Conservation (phyloP, 1,140 invertebrate genomes). For the Chironomus striatipennis region DNA sequence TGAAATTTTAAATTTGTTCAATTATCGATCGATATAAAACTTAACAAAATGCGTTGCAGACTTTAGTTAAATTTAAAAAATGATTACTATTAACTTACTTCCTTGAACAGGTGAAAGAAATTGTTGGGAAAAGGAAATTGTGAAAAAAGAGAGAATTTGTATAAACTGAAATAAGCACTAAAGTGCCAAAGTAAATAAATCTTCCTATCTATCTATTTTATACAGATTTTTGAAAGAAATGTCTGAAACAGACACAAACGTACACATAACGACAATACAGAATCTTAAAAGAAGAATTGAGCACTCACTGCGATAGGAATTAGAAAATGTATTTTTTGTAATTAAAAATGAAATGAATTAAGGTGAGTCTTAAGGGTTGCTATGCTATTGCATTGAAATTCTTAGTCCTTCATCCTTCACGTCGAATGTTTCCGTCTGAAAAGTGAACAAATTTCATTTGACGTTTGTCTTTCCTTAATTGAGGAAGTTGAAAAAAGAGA, state of each 20-base stretch:
- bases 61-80: too few relatives aligned
- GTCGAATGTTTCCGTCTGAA: neutral
- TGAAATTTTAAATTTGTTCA: too few relatives aligned
- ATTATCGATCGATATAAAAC: too few relatives aligned
- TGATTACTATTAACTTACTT: too few relatives aligned
- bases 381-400: too few relatives aligned
- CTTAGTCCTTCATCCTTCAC: too few relatives aligned
- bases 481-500: neutral
- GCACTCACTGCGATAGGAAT: neutral
- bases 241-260: neutral
- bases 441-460: neutral
- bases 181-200: conserved; percentile 23
- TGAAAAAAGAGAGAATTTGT: too few relatives aligned
- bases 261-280: neutral
- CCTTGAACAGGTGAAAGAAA: too few relatives aligned
- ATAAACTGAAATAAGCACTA: neutral
- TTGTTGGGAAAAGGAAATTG: too few relatives aligned
- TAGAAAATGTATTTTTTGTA: neutral
- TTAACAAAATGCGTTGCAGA: too few relatives aligned
- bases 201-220: conserved; percentile 1
- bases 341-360: neutral
- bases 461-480: neutral
- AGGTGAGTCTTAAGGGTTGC: neutral
- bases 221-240: neutral
- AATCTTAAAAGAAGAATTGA: neutral